Conservation (phyloP, 2,113 vertebrate genomes). For the Phaethon lepturus region DNA sequence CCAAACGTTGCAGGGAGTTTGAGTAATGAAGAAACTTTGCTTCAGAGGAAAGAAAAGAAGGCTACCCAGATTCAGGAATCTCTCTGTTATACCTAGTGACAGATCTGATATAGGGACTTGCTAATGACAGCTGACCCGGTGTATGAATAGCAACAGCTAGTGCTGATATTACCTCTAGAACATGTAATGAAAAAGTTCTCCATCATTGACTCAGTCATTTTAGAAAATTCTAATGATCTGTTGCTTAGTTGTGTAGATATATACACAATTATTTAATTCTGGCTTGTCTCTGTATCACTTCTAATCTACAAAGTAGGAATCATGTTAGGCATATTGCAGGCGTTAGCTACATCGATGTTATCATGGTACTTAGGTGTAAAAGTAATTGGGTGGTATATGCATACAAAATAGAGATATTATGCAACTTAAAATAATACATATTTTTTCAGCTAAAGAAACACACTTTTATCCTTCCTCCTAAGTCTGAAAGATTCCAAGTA, state of each 20-base stretch:
- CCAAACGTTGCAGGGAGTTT: not conserved
- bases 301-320: not conserved
- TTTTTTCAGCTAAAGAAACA: not conserved
- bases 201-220: not conserved
- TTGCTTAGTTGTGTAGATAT: not conserved
- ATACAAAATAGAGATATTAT: not conserved
- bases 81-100: not conserved
- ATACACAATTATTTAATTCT: not conserved
- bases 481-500: not conserved
- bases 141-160: not conserved
- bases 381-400: rapidly evolving
- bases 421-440: not conserved
- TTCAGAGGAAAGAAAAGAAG: not conserved
- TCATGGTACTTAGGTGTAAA: not conserved
- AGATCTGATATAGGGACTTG: not conserved
- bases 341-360: not conserved
- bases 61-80: not conserved
- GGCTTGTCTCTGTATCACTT: not conserved
- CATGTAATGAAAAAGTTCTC: not conserved
- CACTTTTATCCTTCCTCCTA: not conserved
- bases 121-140: not conserved
- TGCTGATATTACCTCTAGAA: not conserved
- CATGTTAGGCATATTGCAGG: rapidly evolving
- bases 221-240: not conserved
- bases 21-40: not conserved